Percentiles rank a stretch among this genome's conserved stretches.
Conservation (phyloP, 2,797 vertebrate genomes). For the Xiphorhynchus erythropygius region DNA sequence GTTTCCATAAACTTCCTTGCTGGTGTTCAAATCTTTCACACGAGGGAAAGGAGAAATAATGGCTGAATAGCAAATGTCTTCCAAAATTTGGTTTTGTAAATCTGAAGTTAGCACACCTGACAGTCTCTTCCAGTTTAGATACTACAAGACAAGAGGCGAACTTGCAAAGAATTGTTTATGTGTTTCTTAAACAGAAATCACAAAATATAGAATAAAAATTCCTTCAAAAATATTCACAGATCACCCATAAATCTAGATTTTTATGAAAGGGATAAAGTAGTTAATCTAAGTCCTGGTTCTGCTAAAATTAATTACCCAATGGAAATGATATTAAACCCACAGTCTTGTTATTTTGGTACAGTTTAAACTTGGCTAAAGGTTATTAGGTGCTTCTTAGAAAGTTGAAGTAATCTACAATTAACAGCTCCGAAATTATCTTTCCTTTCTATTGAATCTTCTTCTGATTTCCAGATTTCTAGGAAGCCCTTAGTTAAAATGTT, state of each 20-base stretch:
- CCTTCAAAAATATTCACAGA: not conserved
- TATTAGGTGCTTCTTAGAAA: not conserved
- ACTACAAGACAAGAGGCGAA: not conserved
- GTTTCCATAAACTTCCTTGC: not conserved
- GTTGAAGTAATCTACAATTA: not conserved
- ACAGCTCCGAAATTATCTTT: not conserved
- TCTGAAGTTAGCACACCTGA: not conserved
- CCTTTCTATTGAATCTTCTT: not conserved
- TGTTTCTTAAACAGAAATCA: not conserved
- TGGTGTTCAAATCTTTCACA: not conserved
- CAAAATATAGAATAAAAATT: not conserved
- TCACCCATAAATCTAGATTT: not conserved
- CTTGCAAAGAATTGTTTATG: not conserved
- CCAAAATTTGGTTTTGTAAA: not conserved
- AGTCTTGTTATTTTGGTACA: not conserved
- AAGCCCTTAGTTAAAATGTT: not conserved
- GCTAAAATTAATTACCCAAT: not conserved
- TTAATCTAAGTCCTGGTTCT: not conserved
- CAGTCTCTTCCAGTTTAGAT: not conserved
- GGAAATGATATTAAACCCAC: not conserved
- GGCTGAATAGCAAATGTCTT: not conserved
- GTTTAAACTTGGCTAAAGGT: not conserved
- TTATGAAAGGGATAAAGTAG: not conserved
- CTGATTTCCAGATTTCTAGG: not conserved
- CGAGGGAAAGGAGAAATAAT: not conserved